Percentiles rank a stretch among this genome's conserved stretches.
Evolutionary conservation across 2,888 invertebrate genomes (phyloP).

Genomic region (Nemotelus nigrinus): DNA sequence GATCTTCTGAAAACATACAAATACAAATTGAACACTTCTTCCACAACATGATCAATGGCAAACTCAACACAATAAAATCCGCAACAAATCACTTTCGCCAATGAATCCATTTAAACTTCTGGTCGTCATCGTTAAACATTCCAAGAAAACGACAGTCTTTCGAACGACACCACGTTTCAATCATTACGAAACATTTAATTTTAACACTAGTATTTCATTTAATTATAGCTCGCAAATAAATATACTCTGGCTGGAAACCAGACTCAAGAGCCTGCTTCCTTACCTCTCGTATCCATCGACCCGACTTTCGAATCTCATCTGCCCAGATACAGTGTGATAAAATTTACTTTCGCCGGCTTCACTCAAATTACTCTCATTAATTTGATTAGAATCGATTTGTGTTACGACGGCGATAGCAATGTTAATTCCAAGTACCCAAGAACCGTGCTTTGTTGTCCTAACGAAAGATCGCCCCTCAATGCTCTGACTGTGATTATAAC

Average conservation of each 20-base stretch:
- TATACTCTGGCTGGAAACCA: neutral
- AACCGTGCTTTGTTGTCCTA: neutral
- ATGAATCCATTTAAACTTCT: no score
- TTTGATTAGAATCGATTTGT: slow-evolving; percentile 37
- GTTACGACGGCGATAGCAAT: neutral
- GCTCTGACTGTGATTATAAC: neutral
- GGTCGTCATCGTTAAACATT: neutral
- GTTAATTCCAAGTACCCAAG: neutral
- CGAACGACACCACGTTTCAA: neutral
- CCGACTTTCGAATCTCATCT: neutral
- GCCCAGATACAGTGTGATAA: slow-evolving; percentile 7
- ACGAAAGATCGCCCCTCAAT: neutral
- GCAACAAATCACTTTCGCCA: no score
- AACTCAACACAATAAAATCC: no score
- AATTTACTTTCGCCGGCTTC: slow-evolving; percentile 18
- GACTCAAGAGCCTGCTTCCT: no score
- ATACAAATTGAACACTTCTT: no score
- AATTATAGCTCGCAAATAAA: neutral
- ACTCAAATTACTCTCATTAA: slow-evolving; percentile 29
- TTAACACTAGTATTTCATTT: neutral
- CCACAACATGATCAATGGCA: no score
- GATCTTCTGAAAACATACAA: no score
- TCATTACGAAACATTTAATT: slow-evolving; percentile 7
- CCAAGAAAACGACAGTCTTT: neutral
- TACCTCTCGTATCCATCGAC: no score